These are phyloP conservation scores for Shargacucullia verbasci DNA, from an alignment of 2,888 invertebrate genomes.

Conservation along the genomic window DNA sequence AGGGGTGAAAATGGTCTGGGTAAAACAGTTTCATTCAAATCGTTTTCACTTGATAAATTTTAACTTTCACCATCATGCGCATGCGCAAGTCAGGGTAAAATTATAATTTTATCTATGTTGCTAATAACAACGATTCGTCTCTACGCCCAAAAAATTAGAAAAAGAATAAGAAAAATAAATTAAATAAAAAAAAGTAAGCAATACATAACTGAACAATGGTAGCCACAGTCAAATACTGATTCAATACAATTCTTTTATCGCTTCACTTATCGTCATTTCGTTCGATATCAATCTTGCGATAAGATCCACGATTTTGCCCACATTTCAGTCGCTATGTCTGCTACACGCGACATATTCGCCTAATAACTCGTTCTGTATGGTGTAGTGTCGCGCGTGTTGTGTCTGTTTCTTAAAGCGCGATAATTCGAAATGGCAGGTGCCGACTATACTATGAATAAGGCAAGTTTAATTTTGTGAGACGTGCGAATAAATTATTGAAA, in stretches of 20 bases:
- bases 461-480: constrained; percentile 44
- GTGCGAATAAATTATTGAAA: background rate
- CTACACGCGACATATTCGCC: constrained; percentile 25
- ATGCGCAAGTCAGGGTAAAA: no score
- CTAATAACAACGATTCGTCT: no score
- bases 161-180: no score
- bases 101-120: no score
- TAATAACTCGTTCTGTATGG: constrained; percentile 16
- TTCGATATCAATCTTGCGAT: constrained; percentile 54
- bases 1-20: no score
- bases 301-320: constrained; percentile 43
- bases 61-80: no score
- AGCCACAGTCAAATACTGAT: constrained; percentile 18
- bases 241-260: constrained; percentile 38
- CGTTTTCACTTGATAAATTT: no score
- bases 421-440: constrained; percentile 72
- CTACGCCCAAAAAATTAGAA: no score
- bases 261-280: constrained; percentile 37
- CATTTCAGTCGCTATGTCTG: constrained; percentile 42
- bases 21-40: no score
- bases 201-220: constrained; percentile 16
- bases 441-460: constrained; percentile 77
- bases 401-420: constrained; percentile 22
- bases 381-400: constrained; percentile 27
- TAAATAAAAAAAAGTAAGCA: no score